Evolutionary conservation across 2,113 vertebrate species (phyloP), one percentile per base, ranked within the genome.

Genomic region (Pantherophis guttatus): DNA sequence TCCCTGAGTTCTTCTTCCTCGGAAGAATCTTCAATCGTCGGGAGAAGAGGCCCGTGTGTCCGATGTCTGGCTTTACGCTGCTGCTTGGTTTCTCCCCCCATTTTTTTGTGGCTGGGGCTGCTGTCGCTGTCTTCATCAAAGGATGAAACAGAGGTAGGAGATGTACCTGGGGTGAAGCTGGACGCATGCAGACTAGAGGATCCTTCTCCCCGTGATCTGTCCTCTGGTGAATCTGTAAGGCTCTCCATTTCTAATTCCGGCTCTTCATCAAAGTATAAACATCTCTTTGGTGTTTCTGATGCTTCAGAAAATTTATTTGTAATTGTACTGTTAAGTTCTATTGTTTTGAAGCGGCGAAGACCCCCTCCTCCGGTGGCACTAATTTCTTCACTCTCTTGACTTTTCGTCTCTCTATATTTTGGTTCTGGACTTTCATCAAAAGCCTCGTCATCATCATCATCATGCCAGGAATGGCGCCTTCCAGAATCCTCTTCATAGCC

Each of bases 111-210:
- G 96, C 98, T 99, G 0, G 99, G 99, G 93, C 99, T 99, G 91
- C 99, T 99, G 97, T 99, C 99, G 95, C 99, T 99, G 91, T 99
- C 99, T 95, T 99, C 99, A 23, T 99, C 99, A 29, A 99, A 97
- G 17, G 99, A 99, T 2, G 99, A 99, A 29, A 99, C 98, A 21
- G 99, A 99, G 5, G 99, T 99, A 85, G 99, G 99, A 89, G 99
- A 99, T 9, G 99, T 99, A 81, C 98, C 98, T 88, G 99, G 98
- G 87, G 99, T 99, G 95, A 99, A 98, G 95, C 99, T 98, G 81
- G 99, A 99, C 81, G 97, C 99, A 93, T 99, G 99, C 65, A 99
- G 97, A 97, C 99, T 99, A 58, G 99, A 99, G 91, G 99, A 99
- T 0, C 98, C 99, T 96, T 99, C 99, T 91, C 99, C 99, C 94